Conservation (phyloP, 2,888 invertebrate genomes). For the Ommatoiulus sabulosus region DNA sequence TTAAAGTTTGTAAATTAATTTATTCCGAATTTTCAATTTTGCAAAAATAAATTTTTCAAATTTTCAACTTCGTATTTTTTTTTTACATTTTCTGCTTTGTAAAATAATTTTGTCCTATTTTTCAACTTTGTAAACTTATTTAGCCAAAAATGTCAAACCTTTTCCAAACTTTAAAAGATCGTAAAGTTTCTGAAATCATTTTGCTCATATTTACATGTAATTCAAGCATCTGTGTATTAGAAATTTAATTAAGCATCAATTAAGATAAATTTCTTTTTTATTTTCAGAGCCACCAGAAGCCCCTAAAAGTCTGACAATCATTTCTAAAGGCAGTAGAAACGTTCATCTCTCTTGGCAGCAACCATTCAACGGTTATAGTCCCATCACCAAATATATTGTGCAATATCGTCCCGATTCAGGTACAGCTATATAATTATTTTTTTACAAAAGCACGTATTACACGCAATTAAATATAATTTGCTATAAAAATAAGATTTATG, state of each 20-base stretch:
- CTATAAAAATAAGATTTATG: conserved; percentile 17
- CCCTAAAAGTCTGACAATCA: conserved; percentile 55
- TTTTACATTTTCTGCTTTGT: no score
- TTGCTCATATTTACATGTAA: no score
- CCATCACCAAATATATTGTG: conserved; percentile 61
- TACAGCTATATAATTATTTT: conserved; percentile 52
- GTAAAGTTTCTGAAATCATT: no score
- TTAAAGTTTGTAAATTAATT: no score
- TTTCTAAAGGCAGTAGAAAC: conserved; percentile 59
- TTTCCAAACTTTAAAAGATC: no score
- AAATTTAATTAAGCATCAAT: neutral
- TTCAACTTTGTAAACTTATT: no score
- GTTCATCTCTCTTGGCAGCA: conserved; percentile 61
- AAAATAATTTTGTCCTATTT: no score
- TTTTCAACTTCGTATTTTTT: no score
- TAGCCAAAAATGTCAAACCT: no score
- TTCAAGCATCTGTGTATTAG: neutral
- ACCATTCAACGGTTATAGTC: conserved; percentile 62
- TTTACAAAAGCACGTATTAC: neutral
- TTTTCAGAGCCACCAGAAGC: conserved; percentile 57
- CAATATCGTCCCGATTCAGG: conserved; percentile 61
- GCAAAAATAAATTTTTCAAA: no score
- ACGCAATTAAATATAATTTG: neutral
- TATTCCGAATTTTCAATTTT: no score
- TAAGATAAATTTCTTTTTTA: neutral